A percentile compares a stretch with the other conserved stretches of the same genome.
These are phyloP conservation scores for Laticauda colubrina DNA, from an alignment of 2,113 vertebrate species.

Conservation along the genomic window DNA sequence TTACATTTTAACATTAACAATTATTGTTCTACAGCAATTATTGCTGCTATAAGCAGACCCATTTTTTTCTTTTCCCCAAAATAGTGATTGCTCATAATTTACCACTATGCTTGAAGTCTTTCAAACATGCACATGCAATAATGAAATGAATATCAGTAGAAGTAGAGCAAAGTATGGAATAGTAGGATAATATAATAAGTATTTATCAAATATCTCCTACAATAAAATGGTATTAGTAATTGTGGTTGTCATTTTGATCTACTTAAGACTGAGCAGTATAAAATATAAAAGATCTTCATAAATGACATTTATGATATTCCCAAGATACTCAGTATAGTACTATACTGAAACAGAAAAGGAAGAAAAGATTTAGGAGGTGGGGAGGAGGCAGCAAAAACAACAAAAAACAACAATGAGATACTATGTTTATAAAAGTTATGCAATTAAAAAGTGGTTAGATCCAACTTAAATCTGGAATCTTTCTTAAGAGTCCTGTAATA, in stretches of 20 bases:
- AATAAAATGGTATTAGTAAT: neutral
- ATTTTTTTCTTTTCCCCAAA: neutral
- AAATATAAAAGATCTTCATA: neutral
- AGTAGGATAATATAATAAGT: neutral
- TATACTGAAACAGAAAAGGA: neutral
- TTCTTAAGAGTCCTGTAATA: neutral
- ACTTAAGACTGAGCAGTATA: neutral
- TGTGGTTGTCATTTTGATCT: neutral
- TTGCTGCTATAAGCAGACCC: neutral
- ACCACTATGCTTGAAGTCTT: neutral
- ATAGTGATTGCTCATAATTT: neutral
- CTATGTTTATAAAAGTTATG: neutral
- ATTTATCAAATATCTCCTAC: neutral
- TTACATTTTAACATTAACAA: neutral
- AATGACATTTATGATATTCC: neutral
- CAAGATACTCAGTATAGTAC: neutral
- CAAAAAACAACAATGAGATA: neutral
- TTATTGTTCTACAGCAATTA: neutral
- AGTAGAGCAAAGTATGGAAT: neutral
- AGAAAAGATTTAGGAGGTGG: neutral
- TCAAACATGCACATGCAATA: neutral
- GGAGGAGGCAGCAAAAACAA: neutral
- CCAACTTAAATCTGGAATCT: neutral
- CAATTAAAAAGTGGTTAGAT: neutral
- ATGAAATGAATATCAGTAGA: neutral